Evolutionary conservation across 2,797 vertebrate genomes (phyloP), one percentile per base, ranked within the genome.

Genomic region (Paramormyrops hopkinsi): DNA sequence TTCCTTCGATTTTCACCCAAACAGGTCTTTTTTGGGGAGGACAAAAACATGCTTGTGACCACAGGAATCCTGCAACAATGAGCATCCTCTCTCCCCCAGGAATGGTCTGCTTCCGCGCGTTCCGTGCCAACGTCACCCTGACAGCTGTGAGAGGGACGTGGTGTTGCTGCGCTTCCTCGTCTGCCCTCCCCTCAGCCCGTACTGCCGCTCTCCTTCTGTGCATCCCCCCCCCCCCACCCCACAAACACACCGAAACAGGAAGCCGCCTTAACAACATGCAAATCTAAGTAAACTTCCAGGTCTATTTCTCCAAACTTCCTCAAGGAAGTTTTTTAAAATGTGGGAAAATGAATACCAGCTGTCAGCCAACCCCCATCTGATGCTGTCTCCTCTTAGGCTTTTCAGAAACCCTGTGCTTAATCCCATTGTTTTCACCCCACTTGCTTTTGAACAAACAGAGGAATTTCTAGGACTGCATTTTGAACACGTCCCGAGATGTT

Each of bases 241-340:
- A 97, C 96, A 91, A 95, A 92, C 89, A 94, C 95, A 90, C 96
- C 96, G 93, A 37, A 90, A 94, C 94, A 96, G 95, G 96, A 96
- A 96, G 91, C 92, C 90, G 54, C 89, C 93, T 93, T 76, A 89
- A 90, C 92, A 93, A 93, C 94, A 94, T 94, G 92, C 89, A 92
- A 89, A 89, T 37, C 62, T 50, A 89, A 94, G 92, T 92, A 91
- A 62, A 94, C 93, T 96, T 97, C 95, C 92, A 95, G 89, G 93
- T 93, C 93, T 95, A 96, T 96, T 96, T 96, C 94, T 88, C 95
- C 94, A 90, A 91, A 94, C 90, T 94, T 96, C 96, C 97, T 96
- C 93, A 93, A 96, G 97, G 96, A 98, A 97, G 96, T 96, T 97
- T 96, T 85, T 97, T 94, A 93, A 95, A 96, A 93, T 95, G 96